Evolutionary conservation across 2,797 vertebrate genomes (phyloP), one percentile per base, ranked within the genome.

Genomic region (Heterohyrax brucei): DNA sequence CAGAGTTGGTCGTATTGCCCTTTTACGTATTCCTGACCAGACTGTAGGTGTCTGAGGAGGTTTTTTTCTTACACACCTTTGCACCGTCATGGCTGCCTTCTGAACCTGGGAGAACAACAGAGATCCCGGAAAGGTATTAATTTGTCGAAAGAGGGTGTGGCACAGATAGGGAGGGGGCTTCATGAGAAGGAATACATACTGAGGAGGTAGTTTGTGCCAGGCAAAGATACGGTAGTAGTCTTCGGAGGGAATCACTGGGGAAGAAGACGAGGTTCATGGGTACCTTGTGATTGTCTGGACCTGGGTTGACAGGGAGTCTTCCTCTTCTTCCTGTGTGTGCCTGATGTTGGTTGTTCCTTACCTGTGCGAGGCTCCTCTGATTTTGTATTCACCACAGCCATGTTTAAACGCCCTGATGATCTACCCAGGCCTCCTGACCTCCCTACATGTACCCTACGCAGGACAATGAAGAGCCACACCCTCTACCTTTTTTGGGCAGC

Each of bases 281-380:
- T 46, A 96, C 92, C 95, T 95, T 97, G 44, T 10, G 3, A 1
- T 2, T 76, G 8, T 62, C 30, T 85, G 81, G 13, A 14, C n/a
- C 81, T 6, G 3, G 10, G 21, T 44, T 46, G 39, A 48, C 0
- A 10, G 2, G 14, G 4, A 7, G 0, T 64, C 33, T 8, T 78
- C 26, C 28, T n/a, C n/a, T n/a, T n/a, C 50, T 50, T 77, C 8
- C 13, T 3, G 59, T 87, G 16, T 1, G 1, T 56, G 14, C 14
- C 75, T 28, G 0, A 0, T 0, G 10, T 64, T 77, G 61, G 4
- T 16, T 59, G 19, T 50, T 85, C 5, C 3, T 5, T 46, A 68
- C 46, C 62, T 68, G 13, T 68, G 10, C 33, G n/a, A n/a, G 50
- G 1, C 1, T 84, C 10, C 6, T 87, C 33, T 56, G n/a, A 2